phyloP scores from a whole-genome alignment of 1,140 invertebrate genomes.

The Idris sp. region DNA sequence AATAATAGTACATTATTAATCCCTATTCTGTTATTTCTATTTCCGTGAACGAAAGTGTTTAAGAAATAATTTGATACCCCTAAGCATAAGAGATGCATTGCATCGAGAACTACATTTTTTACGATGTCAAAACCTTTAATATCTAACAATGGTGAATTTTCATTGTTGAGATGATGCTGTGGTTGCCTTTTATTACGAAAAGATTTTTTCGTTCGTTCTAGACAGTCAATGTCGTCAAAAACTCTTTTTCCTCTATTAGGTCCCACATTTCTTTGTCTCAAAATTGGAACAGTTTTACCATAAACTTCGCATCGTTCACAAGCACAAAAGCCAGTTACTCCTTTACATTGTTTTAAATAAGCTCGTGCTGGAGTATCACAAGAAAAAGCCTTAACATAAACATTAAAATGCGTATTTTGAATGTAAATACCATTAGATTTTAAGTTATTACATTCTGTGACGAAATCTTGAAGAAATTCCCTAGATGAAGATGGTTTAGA shows the following conservation, averaged over 20 bases:
- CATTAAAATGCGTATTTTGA: slow-evolving; percentile 6
- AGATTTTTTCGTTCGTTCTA: slow-evolving; percentile 26
- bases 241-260: slow-evolving; percentile 16
- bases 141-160: slow-evolving; percentile 18
- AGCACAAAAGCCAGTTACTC: slow-evolving; percentile 40
- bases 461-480: slow-evolving; percentile 11
- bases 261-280: too few relatives aligned
- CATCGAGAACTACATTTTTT: slow-evolving; percentile 37
- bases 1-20: too few relatives aligned
- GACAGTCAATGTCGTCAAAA: slow-evolving; percentile 27
- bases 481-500: slow-evolving; percentile 1
- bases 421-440: slow-evolving; percentile 7
- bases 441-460: slow-evolving; percentile 6
- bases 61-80: too few relatives aligned
- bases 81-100: too few relatives aligned
- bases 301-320: too few relatives aligned
- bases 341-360: slow-evolving; percentile 21
- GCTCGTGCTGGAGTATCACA: too few relatives aligned
- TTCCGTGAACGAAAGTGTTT: too few relatives aligned
- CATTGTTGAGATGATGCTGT: slow-evolving; percentile 37
- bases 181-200: slow-evolving; percentile 26
- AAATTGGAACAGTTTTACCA: slow-evolving; percentile 31
- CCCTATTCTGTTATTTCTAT: too few relatives aligned
- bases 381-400: slow-evolving; percentile 25
- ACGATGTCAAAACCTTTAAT: slow-evolving; percentile 14